Conservation (phyloP, 2,888 invertebrate species). For the Chironomus tentans region DNA sequence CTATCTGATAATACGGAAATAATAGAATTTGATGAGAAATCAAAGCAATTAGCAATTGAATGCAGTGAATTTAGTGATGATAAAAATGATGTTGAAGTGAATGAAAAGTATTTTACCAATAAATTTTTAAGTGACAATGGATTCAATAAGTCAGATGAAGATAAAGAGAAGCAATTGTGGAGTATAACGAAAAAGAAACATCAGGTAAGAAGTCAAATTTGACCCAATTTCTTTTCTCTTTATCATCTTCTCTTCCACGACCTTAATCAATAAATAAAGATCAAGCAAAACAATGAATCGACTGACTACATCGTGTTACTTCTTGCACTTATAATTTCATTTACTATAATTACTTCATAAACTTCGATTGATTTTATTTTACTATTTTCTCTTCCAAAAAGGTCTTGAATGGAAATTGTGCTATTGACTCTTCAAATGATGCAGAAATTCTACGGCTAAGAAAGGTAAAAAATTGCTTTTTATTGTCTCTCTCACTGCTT, state of each 20-base stretch:
- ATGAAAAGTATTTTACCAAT: background rate
- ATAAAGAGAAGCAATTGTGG: slow-evolving; percentile 21
- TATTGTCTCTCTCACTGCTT: background rate
- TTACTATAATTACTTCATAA: background rate
- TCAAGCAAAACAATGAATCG: background rate
- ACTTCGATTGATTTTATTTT: background rate
- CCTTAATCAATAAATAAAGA: background rate
- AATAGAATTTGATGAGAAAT: slow-evolving; percentile 16
- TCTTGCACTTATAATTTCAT: background rate
- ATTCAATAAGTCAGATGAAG: slow-evolving; percentile 16
- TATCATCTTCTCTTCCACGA: background rate
- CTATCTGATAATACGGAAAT: slow-evolving; percentile 40
- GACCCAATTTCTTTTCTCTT: slow-evolving; percentile 17
- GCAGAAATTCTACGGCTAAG: slow-evolving; percentile 22
- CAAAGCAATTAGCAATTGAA: slow-evolving; percentile 41
- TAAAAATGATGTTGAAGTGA: slow-evolving; percentile 3
- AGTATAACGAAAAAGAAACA: background rate
- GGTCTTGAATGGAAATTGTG: background rate
- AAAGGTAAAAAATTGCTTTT: slow-evolving; percentile 11
- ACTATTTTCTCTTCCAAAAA: background rate
- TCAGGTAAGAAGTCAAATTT: slow-evolving; percentile 11
- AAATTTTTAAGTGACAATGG: background rate
- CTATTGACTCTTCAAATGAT: background rate
- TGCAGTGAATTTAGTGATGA: background rate
- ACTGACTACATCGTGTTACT: background rate